Base-by-base conservation (phyloP, 2,888 invertebrate genomes). In the Napeogenes sylphis region DNA sequence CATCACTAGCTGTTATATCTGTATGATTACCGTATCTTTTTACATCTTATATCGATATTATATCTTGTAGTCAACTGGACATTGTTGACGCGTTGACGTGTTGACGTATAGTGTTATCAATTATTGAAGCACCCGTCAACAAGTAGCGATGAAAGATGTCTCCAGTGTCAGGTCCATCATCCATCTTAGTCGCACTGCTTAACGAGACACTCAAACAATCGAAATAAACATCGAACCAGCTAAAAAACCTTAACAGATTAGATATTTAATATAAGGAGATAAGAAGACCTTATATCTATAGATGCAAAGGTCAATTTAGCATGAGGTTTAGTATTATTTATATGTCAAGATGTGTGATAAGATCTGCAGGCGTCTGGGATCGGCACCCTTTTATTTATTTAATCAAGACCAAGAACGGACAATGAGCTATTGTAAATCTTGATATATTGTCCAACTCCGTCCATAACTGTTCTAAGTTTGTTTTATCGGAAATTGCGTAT, bases 361-460 rank as follows among this genome's bases (percentile, higher is more conserved):
- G 81, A 90, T 89, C 86, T 76, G 82, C 86, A 78, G 73, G 82
- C 78, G 82, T 75, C 80, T 78, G 75, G 80, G 80, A 81, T 83
- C 85, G 85, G 81, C 88, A 87, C 87, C 88, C 88, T 87, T 86
- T 89, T 86, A 84, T 85, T 82, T 85, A 88, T 87, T 87, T 86
- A 89, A 89, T 88, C 89, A 86, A 51, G 83, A 70, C 77, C 84
- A 86, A 87, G 83, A 89, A 88, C 87, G 80, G 87, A 90, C 90
- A 89, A 90, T 89, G 88, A 88, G 84, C 86, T 83, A 88, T 90
- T 90, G 90, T 90, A 84, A 77, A 78, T 75, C 78, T 83, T 85
- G 89, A 88, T 89, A 88, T 88, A 87, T 87, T 83, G 82, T 78
- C 67, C 74, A 71, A 70, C 65, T 70, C n/a, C n/a, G n/a, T n/a